phyloP scores from a whole-genome alignment of 1,140 invertebrate genomes.

The Drosophila bipectinata region DNA sequence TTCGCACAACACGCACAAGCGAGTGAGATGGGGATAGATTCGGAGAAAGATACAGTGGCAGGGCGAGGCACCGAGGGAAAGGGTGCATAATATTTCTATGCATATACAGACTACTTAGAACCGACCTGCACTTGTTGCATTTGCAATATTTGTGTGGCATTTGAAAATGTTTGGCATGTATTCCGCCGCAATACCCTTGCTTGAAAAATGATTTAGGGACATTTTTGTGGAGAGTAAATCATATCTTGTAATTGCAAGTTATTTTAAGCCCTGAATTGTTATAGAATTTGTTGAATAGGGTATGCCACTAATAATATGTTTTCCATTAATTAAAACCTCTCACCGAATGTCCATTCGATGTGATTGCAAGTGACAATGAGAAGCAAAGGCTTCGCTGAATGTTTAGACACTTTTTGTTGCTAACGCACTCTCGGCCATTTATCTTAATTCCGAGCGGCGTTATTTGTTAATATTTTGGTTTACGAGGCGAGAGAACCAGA shows the following conservation, averaged over 20 bases:
- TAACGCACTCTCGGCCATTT: slow-evolving; percentile 23
- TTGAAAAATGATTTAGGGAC: background rate
- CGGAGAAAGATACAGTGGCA: background rate
- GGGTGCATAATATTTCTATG: slow-evolving; percentile 2
- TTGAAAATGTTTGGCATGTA: slow-evolving; percentile 68
- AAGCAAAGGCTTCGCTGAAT: background rate
- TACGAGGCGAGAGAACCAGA: slow-evolving; percentile 14
- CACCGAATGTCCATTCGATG: background rate
- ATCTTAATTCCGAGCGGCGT: slow-evolving; percentile 13
- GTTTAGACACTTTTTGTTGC: slow-evolving; percentile 2
- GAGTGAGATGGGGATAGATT: background rate
- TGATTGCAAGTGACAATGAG: background rate
- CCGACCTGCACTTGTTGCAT: slow-evolving; percentile 73
- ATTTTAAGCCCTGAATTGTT: background rate
- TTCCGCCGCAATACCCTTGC: slow-evolving; percentile 18
- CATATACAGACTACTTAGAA: slow-evolving; percentile 16
- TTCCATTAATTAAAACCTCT: too few species aligned
- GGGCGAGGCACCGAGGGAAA: background rate
- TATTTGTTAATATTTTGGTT: slow-evolving; percentile 35
- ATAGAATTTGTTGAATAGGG: background rate
- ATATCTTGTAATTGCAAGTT: background rate
- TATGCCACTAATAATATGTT: too few species aligned
- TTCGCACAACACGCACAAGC: slow-evolving; percentile 67
- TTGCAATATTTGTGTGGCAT: slow-evolving; percentile 59
- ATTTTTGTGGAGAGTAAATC: slow-evolving; percentile 8